Percentiles rank a stretch among this genome's conserved stretches.
Evolutionary conservation across 2,797 vertebrate species (phyloP).

Genomic region (Thripadectes ignobilis): DNA sequence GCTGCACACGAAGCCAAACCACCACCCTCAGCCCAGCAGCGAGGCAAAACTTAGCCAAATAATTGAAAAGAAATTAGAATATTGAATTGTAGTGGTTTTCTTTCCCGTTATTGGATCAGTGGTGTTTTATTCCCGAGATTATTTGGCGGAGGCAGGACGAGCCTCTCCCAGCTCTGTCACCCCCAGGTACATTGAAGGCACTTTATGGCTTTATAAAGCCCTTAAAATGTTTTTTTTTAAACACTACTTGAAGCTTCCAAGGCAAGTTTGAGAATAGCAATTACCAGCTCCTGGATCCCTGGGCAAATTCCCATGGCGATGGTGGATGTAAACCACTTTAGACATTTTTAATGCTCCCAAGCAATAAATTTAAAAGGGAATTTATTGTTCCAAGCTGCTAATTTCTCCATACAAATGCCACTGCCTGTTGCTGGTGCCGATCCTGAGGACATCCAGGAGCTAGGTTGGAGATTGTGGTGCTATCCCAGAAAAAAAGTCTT

Average conservation of each 20-base stretch:
- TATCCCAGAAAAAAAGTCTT: neutral
- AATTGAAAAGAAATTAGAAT: neutral
- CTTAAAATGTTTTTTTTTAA: conserved; percentile 43
- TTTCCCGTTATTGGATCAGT: fast-evolving
- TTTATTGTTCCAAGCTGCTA: neutral
- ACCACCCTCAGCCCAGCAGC: neutral
- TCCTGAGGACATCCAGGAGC: neutral
- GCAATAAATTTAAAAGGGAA: conserved; percentile 57
- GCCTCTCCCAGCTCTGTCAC: conserved; percentile 54
- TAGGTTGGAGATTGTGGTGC: neutral
- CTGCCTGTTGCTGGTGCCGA: neutral
- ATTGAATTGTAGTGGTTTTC: fast-evolving
- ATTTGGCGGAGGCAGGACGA: neutral
- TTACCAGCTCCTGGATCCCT: conserved; percentile 74
- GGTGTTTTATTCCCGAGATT: neutral
- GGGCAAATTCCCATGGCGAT: conserved; percentile 69
- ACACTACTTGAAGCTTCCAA: conserved; percentile 68
- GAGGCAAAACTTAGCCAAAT: neutral
- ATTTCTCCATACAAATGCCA: neutral
- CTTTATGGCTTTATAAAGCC: conserved; percentile 5
- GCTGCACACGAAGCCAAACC: neutral
- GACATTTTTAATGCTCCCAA: conserved; percentile 75
- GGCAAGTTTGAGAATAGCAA: conserved; percentile 73
- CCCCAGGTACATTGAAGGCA: neutral
- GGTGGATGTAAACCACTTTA: conserved; percentile 72